A percentile compares a stretch with the other conserved stretches of the same genome.
These are phyloP conservation scores for Acronicta psi DNA, from an alignment of 2,888 invertebrate species.

Conservation along the genomic window DNA sequence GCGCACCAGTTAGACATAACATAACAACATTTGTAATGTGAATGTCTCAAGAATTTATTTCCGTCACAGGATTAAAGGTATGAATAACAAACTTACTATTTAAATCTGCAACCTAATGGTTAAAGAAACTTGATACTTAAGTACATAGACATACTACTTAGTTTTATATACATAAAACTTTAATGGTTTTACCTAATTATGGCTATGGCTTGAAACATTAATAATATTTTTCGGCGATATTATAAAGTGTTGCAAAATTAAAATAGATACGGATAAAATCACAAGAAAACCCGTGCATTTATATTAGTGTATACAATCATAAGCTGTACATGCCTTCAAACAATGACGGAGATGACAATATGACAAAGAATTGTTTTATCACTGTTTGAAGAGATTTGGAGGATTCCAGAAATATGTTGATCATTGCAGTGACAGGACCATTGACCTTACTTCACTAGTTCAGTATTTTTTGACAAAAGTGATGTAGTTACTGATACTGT, in stretches of 20 bases:
- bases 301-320: slow-evolving; percentile 23
- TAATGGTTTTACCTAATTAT: no score
- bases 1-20: slow-evolving; percentile 10
- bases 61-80: no score
- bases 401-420: slow-evolving; percentile 46
- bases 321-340: slow-evolving; percentile 37
- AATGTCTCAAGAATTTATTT: slow-evolving; percentile 21
- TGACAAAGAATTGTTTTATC: slow-evolving; percentile 48
- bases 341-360: slow-evolving; percentile 44
- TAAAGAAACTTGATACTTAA: no score
- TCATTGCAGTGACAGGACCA: slow-evolving; percentile 40
- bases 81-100: no score
- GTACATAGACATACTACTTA: no score
- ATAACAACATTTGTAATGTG: slow-evolving; percentile 31
- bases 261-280: no score
- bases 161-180: no score
- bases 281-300: slow-evolving; percentile 15
- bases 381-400: slow-evolving; percentile 51
- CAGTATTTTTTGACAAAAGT: slow-evolving; percentile 23
- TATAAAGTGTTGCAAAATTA: no score
- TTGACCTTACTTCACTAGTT: slow-evolving; percentile 26
- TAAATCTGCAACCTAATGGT: no score
- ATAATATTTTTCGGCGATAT: no score
- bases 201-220: no score
- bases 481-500: slow-evolving; percentile 21